Evolutionary conservation across 2,888 invertebrate genomes (phyloP).

Genomic region (Lithophane semibrunnea): DNA sequence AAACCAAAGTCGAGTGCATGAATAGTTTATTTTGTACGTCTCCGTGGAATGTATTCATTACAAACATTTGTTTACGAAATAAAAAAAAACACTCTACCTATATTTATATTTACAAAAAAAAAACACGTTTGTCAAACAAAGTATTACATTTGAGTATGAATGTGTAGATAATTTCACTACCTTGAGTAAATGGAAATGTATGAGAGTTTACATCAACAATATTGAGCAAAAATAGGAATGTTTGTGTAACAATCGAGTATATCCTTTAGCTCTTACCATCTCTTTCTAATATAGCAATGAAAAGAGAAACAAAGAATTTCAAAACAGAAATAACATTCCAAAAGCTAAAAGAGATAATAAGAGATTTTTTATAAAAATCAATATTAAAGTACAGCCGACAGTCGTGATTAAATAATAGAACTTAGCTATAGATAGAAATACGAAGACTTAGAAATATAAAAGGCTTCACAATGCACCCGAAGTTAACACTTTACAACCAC

Average conservation of each 20-base stretch:
- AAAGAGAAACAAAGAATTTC: conserved; percentile 42
- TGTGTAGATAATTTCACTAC: conserved; percentile 80
- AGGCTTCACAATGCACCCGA: conserved; percentile 84
- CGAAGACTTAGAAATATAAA: conserved; percentile 69
- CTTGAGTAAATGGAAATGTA: conserved; percentile 77
- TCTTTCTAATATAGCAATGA: conserved; percentile 54
- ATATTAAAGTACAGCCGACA: conserved; percentile 64
- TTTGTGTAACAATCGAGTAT: conserved; percentile 64
- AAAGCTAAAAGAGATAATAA: conserved; percentile 57
- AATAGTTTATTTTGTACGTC: conserved; percentile 89
- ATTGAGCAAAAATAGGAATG: conserved; percentile 77
- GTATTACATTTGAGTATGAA: conserved; percentile 83
- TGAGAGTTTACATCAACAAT: conserved; percentile 65
- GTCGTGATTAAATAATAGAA: conserved; percentile 69
- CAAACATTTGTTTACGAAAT: conserved; percentile 80
- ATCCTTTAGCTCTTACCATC: conserved; percentile 51
- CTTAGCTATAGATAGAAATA: conserved; percentile 69
- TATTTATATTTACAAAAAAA: conserved; percentile 77
- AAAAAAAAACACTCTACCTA: conserved; percentile 78
- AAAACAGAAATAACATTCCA: conserved; percentile 30
- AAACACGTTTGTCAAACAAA: conserved; percentile 73
- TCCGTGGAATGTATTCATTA: conserved; percentile 84
- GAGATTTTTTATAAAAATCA: conserved; percentile 43
- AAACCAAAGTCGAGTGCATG: conserved; percentile 84
- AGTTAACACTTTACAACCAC: conserved; percentile 77